Evolutionary conservation across 1,140 invertebrate species (phyloP).

Genomic region (Drosophila nasuta): DNA sequence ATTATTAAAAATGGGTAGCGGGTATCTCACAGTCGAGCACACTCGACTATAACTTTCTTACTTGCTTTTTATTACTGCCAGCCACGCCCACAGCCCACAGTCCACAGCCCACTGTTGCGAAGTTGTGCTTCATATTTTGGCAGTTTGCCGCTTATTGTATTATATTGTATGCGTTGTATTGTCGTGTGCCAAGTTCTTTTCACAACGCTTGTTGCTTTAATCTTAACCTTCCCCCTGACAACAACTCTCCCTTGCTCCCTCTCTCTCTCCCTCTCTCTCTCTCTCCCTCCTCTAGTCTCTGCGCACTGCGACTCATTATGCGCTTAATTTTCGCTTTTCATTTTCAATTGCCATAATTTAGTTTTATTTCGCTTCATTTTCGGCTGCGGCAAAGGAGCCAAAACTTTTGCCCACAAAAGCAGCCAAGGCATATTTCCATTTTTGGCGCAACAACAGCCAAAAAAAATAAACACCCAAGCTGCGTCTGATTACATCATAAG

Average conservation of each 20-base stretch:
- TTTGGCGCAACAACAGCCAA: constrained; percentile 6
- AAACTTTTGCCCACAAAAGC: constrained; percentile 63
- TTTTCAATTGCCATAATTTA: constrained; percentile 85
- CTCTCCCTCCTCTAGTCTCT: background rate
- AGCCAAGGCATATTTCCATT: constrained; percentile 72
- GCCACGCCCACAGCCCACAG: constrained; percentile 26
- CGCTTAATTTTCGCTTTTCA: constrained; percentile 84
- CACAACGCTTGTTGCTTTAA: constrained; percentile 69
- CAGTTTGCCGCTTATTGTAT: constrained; percentile 70
- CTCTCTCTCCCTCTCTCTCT: constrained; percentile 13
- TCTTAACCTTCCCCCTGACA: constrained; percentile 23
- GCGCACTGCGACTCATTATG: constrained; percentile 74
- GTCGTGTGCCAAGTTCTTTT: constrained; percentile 38
- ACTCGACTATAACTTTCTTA: too few relatives aligned
- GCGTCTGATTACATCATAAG: constrained; percentile 83
- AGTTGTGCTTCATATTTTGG: constrained; percentile 63
- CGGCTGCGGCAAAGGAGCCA: constrained; percentile 29
- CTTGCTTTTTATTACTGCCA: constrained; percentile 8
- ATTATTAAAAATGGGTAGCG: too few relatives aligned
- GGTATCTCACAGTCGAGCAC: too few relatives aligned
- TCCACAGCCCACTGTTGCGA: background rate
- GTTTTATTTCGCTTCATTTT: constrained; percentile 82
- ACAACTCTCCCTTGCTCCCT: background rate
- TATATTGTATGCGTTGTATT: constrained; percentile 68
- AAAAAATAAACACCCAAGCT: constrained; percentile 54